phyloP scores from a whole-genome alignment of 2,797 vertebrate species.

The Adrianichthys oophorus region DNA sequence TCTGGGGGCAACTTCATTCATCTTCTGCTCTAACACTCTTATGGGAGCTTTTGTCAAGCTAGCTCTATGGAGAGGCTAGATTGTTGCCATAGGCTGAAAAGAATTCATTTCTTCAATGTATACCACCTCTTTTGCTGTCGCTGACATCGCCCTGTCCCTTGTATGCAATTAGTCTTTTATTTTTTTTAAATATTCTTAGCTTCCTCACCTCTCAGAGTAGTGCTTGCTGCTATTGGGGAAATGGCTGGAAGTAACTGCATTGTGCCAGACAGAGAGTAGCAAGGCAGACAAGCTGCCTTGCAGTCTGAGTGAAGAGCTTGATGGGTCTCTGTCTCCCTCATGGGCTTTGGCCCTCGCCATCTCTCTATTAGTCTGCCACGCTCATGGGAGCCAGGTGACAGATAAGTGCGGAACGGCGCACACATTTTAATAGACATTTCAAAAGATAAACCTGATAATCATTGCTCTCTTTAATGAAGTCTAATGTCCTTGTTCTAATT shows the following conservation, averaged over 20 bases:
- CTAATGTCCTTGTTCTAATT: conserved; percentile 84
- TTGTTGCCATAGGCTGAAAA: conserved; percentile 72
- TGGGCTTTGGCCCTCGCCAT: conserved; percentile 80
- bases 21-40: conserved; percentile 74
- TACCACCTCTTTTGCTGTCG: conserved; percentile 40
- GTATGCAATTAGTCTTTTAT: conserved; percentile 26
- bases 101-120: conserved; percentile 60
- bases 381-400: conserved; percentile 84
- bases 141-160: conserved; percentile 45
- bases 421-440: conserved; percentile 86
- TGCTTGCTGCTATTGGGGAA: conserved; percentile 15
- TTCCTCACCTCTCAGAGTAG: conserved; percentile 11
- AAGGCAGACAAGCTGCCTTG: conserved; percentile 65
- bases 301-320: conserved; percentile 66
- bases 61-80: conserved; percentile 71
- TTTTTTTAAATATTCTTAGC: conserved; percentile 28
- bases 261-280: conserved; percentile 48
- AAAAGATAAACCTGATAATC: conserved; percentile 86
- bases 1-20: conserved; percentile 79
- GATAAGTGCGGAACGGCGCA: conserved; percentile 81
- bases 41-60: conserved; percentile 74
- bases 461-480: conserved; percentile 85
- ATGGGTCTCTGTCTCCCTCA: conserved; percentile 72
- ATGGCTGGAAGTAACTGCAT: conserved; percentile 33
- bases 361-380: conserved; percentile 80